Conservation (phyloP, 1,140 invertebrate genomes). For the Bombyx mandarina region DNA sequence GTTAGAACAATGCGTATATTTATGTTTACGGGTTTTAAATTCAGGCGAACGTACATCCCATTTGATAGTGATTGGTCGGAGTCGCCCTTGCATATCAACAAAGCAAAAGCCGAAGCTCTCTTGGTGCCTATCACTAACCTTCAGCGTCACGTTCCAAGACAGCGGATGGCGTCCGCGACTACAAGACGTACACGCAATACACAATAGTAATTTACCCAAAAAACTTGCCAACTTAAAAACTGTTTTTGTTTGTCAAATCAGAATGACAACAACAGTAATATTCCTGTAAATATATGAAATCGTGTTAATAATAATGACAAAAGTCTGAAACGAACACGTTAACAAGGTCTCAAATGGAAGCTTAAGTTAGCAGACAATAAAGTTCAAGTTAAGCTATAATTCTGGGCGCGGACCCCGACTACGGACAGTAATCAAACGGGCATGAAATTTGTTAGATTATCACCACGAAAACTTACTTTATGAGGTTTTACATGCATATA, state of each 20-base stretch:
- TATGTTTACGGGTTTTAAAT: no score
- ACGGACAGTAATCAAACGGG: constrained; percentile 35
- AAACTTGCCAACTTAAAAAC: neutral
- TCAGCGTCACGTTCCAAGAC: neutral
- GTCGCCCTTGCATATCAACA: no score
- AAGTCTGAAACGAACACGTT: neutral
- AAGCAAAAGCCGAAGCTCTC: no score
- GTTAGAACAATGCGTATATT: no score
- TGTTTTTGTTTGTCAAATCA: no score
- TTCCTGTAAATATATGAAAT: neutral
- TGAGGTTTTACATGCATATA: constrained; percentile 20
- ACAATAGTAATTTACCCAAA: neutral
- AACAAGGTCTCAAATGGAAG: no score
- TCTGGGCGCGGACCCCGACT: neutral
- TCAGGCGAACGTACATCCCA: no score
- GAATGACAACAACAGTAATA: neutral
- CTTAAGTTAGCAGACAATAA: neutral
- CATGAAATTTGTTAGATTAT: constrained; percentile 51
- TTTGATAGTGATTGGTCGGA: no score
- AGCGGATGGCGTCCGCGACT: neutral
- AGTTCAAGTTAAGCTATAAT: constrained; percentile 3
- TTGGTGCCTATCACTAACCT: no score
- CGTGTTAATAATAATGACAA: neutral
- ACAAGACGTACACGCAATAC: neutral
- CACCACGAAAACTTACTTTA: constrained; percentile 39